Evolutionary conservation across 2,113 vertebrate species (phyloP).

Genomic region (Agelaius phoeniceus): DNA sequence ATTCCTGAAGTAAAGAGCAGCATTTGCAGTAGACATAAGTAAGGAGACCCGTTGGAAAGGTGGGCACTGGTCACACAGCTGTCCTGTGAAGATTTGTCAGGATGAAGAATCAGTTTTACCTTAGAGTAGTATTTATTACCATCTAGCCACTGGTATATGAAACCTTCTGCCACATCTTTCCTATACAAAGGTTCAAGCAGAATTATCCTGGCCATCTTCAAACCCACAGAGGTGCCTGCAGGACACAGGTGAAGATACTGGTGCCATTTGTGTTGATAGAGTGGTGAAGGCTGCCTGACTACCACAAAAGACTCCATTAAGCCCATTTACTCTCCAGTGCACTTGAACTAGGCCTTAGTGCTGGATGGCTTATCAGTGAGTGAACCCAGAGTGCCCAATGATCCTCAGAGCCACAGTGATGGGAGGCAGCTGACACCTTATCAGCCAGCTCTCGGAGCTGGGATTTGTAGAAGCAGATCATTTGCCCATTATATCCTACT

Average conservation of each 20-base stretch:
- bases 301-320: background rate
- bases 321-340: background rate
- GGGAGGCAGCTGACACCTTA: background rate
- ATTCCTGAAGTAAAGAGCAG: background rate
- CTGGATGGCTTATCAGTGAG: background rate
- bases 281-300: background rate
- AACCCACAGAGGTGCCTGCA: background rate
- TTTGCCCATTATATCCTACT: background rate
- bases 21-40: background rate
- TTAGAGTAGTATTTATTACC: background rate
- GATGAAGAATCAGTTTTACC: background rate
- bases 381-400: rapidly evolving
- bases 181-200: background rate
- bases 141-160: background rate
- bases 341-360: background rate
- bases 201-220: background rate
- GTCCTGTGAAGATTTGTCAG: background rate
- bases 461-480: background rate
- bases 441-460: background rate
- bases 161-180: background rate
- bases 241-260: background rate
- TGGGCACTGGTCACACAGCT: rapidly evolving
- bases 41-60: background rate
- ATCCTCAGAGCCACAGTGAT: background rate
- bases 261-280: background rate